A percentile compares a stretch with the other conserved stretches of the same genome.
phyloP scores from a whole-genome alignment of 1,140 invertebrate species.

The Formica selysi region DNA sequence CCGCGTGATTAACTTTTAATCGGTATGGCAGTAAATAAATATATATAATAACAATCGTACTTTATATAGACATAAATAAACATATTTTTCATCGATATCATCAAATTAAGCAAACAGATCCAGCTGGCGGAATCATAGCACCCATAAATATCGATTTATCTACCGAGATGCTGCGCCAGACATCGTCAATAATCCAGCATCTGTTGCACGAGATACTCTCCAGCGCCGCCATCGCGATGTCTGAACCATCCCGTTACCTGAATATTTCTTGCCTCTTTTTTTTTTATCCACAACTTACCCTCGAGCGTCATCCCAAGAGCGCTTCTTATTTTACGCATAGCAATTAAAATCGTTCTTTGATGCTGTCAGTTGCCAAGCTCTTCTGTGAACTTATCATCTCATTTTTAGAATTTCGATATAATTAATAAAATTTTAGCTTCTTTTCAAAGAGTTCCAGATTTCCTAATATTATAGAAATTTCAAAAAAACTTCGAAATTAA shows the following conservation, averaged over 20 bases:
- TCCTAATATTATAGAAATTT: neutral
- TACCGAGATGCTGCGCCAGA: conserved; percentile 31
- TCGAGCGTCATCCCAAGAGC: neutral
- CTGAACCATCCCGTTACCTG: conserved; percentile 33
- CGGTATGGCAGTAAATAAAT: neutral
- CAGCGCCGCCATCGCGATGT: conserved; percentile 41
- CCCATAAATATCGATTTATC: conserved; percentile 51
- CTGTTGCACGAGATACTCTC: conserved; percentile 46
- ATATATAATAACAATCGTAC: neutral
- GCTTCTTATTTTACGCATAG: neutral
- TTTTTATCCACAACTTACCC: conserved; percentile 20
- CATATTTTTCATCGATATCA: neutral
- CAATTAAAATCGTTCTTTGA: conserved; percentile 53
- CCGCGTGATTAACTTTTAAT: neutral
- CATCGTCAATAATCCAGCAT: conserved; percentile 43
- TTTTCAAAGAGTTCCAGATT: too few species aligned
- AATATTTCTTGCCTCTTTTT: conserved; percentile 41
- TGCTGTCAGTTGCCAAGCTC: neutral
- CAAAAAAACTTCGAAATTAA: neutral
- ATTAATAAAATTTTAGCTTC: neutral
- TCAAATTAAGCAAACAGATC: conserved; percentile 2
- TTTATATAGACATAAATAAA: neutral
- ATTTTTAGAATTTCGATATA: conserved; percentile 10
- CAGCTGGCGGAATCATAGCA: neutral
- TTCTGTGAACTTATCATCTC: neutral